Base-by-base conservation (phyloP, 2,113 vertebrate genomes). In the rat (Rattus norvegicus) region DNA sequence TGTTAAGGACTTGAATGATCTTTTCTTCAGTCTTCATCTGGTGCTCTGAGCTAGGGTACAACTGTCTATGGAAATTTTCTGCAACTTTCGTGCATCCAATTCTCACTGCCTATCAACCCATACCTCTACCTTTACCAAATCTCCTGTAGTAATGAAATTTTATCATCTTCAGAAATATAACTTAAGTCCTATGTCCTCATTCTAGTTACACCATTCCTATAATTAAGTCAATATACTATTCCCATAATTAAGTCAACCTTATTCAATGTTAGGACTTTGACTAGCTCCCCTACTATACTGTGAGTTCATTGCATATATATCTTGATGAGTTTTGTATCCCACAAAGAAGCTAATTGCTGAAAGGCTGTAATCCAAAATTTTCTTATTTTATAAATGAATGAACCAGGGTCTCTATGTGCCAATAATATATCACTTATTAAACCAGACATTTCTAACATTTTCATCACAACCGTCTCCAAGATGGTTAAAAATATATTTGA, bases 301-400 rank as follows among this genome's bases (percentile, higher is more conserved):
- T 26, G 33, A 61, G 5, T 77, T 96, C 87, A 75, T 22, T 36
- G 5, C 26, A 20, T 56, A 19, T 5, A 43, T 73, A 24, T n/a
- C 67, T 79, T 43, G 65, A 20, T 91, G 80, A 13, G 56, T 94
- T 86, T 76, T 67, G 7, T 92, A 39, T 92, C 76, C 16, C 49
- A 59, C 47, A 39, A 93, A 94, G 54, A 94, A 83, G 5, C 10
- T 56, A 59, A 16, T 33, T 80, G 63, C 56, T 95, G 65, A 93
- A 19, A 87, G 75, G 47, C 76, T 93, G 69, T 7, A 85, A 14
- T 86, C 30, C 63, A 47, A 43, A 93, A 70, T 70, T 72, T 33
- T 95, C 36, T 93, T 89, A 85, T 84, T 88, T 96, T 72, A 67
- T 80, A 93, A 96, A 76, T 85, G 33, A 95, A 72, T 81, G 30